Base-by-base conservation (phyloP, 2,888 invertebrate species). In the Lydus trimaculatus region DNA sequence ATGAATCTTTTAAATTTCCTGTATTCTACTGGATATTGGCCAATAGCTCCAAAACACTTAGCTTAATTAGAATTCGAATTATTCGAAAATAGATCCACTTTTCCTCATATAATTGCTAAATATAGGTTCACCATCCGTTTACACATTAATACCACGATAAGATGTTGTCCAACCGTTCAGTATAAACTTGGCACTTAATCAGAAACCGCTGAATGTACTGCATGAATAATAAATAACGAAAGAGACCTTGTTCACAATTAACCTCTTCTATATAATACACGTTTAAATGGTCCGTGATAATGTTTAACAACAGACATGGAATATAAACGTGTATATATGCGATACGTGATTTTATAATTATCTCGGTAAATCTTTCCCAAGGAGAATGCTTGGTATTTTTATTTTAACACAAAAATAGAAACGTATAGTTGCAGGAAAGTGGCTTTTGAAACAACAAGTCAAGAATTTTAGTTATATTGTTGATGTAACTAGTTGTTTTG, bases 201-300 rank as follows among this genome's bases (percentile, higher is more conserved):
- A 70, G n/a, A 72, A 71, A 71, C 73, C 69, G 63, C 69, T 64
- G 59, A 70, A 60, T 61, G 31, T 60, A 58, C 62, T 60, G 65
- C 70, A 71, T 71, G 73, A 73, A 73, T 73, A 73, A 73, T 68
- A 72, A 66, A 73, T 73, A 60, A 69, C 71, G 64, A 58, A 71
- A 67, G 67, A 59, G 61, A 48, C 64, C 64, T 25, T 66, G 61
- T 70, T 64, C 67, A 60, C 66, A 63, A 66, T 67, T 70, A 66
- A 70, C 67, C 67, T 67, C 70, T 62, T 58, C 61, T 58, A 36
- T 58, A 58, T 58, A 61, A 59, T 58, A 13, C 64, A 33, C 61
- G 67, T 65, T 62, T 67, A 67, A 67, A 70, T 64, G 52, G 63
- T 56, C 56, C 56, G 17, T 56, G 67, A 70, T 70, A 67, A 70